phyloP scores from a whole-genome alignment of 2,888 invertebrate species.

The Meteorus cinctellus region DNA sequence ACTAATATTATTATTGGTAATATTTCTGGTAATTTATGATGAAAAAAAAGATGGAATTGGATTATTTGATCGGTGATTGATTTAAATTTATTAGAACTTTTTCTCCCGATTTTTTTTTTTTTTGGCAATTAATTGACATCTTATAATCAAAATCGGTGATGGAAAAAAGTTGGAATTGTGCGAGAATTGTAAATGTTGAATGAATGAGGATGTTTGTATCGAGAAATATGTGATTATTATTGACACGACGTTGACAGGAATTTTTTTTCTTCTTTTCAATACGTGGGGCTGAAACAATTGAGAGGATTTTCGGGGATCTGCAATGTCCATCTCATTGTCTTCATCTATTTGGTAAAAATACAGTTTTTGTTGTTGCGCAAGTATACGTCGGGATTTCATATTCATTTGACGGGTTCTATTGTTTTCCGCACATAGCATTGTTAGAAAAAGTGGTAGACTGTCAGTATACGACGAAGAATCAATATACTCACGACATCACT shows the following conservation, averaged over 20 bases:
- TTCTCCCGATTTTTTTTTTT: no score
- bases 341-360: slow-evolving; percentile 12
- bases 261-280: no score
- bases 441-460: slow-evolving; percentile 5
- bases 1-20: neutral
- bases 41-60: no score
- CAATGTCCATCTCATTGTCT: slow-evolving; percentile 7
- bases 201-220: no score
- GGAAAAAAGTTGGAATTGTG: no score
- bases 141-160: no score
- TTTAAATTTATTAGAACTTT: no score
- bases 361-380: slow-evolving; percentile 16
- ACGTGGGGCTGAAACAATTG: neutral
- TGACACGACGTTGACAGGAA: no score
- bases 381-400: slow-evolving; percentile 32
- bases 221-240: no score
- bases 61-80: no score
- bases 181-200: no score
- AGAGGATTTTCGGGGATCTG: neutral
- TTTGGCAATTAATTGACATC: no score
- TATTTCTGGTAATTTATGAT: neutral
- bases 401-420: slow-evolving; percentile 29
- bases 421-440: slow-evolving; percentile 5
- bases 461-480: slow-evolving; percentile 12
- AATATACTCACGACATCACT: slow-evolving; percentile 13